Conservation (phyloP, 1,140 invertebrate genomes). For the Hyphantria cunea region DNA sequence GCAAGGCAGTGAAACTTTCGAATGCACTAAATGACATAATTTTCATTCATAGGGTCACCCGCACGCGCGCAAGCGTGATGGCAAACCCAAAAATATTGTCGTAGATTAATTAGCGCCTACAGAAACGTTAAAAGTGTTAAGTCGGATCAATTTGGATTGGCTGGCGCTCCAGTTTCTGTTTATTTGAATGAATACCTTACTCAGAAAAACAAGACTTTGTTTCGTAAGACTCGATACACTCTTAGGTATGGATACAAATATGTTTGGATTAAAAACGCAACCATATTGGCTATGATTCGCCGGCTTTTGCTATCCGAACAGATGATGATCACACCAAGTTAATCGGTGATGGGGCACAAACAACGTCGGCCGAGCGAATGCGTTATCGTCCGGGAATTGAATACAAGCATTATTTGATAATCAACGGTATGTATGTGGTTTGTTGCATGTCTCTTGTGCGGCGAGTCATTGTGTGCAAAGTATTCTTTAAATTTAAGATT, state of each 20-base stretch:
- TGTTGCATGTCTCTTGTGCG: too few species aligned
- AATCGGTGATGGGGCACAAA: background rate
- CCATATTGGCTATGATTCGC: conserved; percentile 32
- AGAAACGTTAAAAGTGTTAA: conserved; percentile 23
- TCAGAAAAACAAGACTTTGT: conserved; percentile 35
- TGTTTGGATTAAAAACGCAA: conserved; percentile 36
- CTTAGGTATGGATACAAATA: conserved; percentile 32
- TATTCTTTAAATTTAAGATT: too few species aligned
- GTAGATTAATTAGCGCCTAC: conserved; percentile 31
- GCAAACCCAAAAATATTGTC: conserved; percentile 30
- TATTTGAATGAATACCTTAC: conserved; percentile 37
- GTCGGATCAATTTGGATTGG: conserved; percentile 9
- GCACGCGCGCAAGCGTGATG: conserved; percentile 14
- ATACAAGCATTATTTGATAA: too few species aligned
- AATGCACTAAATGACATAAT: conserved; percentile 8
- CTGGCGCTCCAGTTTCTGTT: conserved; percentile 9
- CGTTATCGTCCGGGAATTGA: too few species aligned
- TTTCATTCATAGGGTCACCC: conserved; percentile 29
- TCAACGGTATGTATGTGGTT: too few species aligned
- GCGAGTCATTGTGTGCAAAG: too few species aligned
- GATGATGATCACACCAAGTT: conserved; percentile 22
- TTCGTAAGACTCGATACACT: conserved; percentile 29
- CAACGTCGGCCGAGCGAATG: background rate
- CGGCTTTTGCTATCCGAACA: conserved; percentile 26
- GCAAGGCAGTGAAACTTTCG: background rate